Evolutionary conservation across 2,113 vertebrate species (phyloP).

Genomic region (Siniperca knerii): DNA sequence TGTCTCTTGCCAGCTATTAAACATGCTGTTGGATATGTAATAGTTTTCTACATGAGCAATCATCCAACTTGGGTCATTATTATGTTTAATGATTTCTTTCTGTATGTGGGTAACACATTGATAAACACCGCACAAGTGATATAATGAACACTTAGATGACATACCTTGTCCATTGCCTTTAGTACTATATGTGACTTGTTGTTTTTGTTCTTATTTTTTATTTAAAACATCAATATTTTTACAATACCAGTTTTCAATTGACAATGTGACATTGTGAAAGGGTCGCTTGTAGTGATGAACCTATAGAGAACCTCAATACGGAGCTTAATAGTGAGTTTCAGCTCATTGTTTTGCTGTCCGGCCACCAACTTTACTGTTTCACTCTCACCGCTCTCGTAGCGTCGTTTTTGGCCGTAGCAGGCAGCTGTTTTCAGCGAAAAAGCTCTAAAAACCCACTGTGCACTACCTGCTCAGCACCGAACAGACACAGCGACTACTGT

Average conservation of each 20-base stretch:
- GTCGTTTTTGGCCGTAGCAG: not conserved
- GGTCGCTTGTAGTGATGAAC: not conserved
- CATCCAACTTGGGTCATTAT: slow-evolving; percentile 37
- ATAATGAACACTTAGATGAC: not conserved
- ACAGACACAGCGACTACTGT: not conserved
- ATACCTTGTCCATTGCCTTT: not conserved
- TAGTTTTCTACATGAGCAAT: slow-evolving; percentile 29
- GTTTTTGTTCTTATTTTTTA: not conserved
- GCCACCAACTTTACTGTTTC: too few relatives aligned
- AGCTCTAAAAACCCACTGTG: not conserved
- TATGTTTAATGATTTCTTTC: slow-evolving; percentile 25
- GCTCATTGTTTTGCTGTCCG: too few relatives aligned
- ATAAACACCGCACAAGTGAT: not conserved
- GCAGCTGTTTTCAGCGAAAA: not conserved
- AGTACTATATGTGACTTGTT: not conserved
- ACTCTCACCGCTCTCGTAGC: not conserved
- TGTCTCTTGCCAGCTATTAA: slow-evolving; percentile 33
- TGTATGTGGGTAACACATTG: not conserved
- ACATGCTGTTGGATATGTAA: slow-evolving; percentile 33
- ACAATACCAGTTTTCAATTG: not conserved
- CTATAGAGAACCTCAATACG: not conserved
- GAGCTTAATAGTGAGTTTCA: too few relatives aligned
- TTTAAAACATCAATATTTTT: not conserved
- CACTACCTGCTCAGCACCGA: not conserved
- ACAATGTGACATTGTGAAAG: not conserved